Evolutionary conservation across 2,888 invertebrate genomes (phyloP), one percentile per base, ranked within the genome.

Genomic region (Megalurothrips usitatus): DNA sequence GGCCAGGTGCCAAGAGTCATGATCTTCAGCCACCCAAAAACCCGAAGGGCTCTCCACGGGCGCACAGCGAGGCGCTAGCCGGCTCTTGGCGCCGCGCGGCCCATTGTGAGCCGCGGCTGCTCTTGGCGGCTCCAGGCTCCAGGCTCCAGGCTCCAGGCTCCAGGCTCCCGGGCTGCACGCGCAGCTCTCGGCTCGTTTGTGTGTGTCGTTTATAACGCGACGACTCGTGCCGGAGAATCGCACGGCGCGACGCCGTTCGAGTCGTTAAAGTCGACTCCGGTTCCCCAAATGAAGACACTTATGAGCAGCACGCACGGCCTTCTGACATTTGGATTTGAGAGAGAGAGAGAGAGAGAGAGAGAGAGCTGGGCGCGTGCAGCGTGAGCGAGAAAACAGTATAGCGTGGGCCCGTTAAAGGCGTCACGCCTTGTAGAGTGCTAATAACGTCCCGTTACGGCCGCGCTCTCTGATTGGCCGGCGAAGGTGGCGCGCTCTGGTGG

Each of bases 251-350:
- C 19, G n/a, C 3, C 63, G 1, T 19, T n/a, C n/a, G 23, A 19
- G 68, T n/a, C 6, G 68, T 23, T 58, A 58, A 58, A 58, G 58
- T 19, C 14, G 68, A 26, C 68, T 26, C 34, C 34, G 34, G 34
- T 43, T 23, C 19, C 23, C 68, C 68, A 75, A 75, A 75, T 75
- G 68, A 75, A 75, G 68, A 75, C 68, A 75, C 68, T 75, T 75
- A 75, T 11, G 68, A 19, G 11, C 23, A 8, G n/a, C 11, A 4
- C 23, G 11, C 68, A 11, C n/a, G 6, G 6, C 11, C 23, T 4
- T n/a, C n/a, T 63, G 52, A 52, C 52, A 52, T 17, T 12, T 52
- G 58, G 58, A 6, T 19, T 17, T 17, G 58, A 58, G n/a, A 52
- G 52, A 52, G 52, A 52, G 52, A 52, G 52, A 52, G 52, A 52